Base-by-base conservation (phyloP, 2,888 invertebrate species). In the Odontothrips loti region DNA sequence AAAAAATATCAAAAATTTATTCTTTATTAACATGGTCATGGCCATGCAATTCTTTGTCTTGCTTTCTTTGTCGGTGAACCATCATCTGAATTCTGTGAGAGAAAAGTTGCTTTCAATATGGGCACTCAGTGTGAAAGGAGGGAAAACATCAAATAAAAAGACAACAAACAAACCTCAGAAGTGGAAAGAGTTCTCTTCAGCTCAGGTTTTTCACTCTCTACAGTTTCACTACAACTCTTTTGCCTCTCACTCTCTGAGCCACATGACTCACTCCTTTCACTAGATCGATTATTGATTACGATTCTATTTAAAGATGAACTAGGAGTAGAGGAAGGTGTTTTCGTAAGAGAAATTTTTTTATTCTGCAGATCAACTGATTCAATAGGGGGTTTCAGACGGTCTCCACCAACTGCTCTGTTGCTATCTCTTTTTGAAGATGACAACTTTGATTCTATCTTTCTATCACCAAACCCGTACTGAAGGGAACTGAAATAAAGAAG, bases 1-100 rank as follows among this genome's bases (percentile, higher is more conserved):
- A 43, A 43, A 51, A 43, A 43, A 6, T 43, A 2, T 4, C 34
- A 43, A 43, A 51, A 17, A 51, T 20, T 58, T 17, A 58, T 20
- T 20, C 0, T 58, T 20, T 20, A 15, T 58, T 20, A 58, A 58
- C 17, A 58, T 58, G 20, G 4, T 15, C 20, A 58, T 58, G 68
- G 68, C 68, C 68, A 68, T 23, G 68, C 68, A 68, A 68, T 68
- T 68, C 23, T 68, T 27, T 68, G 68, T 23, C 68, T 68, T 9
- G 8, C 11, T 11, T 68, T 68, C 23, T 68, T 68, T 23, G 23
- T 8, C 23, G 68, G 68, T 9, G 68, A 68, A 8, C 23, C 68
- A 6, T 68, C 68, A 68, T 68, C 51, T 51, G 20, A 11, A 23
- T 11, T 68, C 68, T 68, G 68, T 1, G 20, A 51, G 3, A 51